Conservation (phyloP, 2,888 invertebrate species). For the Pseudococcus longispinus region DNA sequence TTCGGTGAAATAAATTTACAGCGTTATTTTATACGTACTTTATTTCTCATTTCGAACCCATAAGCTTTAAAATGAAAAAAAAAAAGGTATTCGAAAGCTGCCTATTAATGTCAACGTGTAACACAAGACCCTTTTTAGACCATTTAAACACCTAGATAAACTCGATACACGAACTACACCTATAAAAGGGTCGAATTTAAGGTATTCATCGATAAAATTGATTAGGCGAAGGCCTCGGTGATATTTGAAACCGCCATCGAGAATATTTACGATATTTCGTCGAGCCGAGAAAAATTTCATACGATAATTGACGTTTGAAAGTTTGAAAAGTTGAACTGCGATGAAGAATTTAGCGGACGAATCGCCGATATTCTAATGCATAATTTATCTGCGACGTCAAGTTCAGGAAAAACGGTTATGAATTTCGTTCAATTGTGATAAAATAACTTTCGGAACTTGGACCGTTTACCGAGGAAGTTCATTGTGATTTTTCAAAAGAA, state of each 20-base stretch:
- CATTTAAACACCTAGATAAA: background rate
- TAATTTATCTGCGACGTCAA: constrained; percentile 33
- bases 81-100: constrained; percentile 33
- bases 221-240: background rate
- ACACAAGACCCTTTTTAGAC: constrained; percentile 18
- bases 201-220: background rate
- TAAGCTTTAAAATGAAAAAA: background rate
- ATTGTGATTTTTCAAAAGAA: constrained; percentile 46
- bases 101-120: constrained; percentile 49
- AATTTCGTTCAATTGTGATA: constrained; percentile 46
- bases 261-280: background rate
- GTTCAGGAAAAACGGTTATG: constrained; percentile 39
- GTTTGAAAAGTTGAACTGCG: background rate
- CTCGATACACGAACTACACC: background rate
- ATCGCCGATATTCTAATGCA: constrained; percentile 33
- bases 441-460: constrained; percentile 45
- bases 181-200: background rate
- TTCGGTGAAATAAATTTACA: constrained; percentile 10
- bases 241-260: background rate
- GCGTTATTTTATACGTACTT: constrained; percentile 7
- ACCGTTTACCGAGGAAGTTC: constrained; percentile 38
- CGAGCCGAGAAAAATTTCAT: background rate
- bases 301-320: constrained; percentile 12
- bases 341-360: constrained; percentile 6
- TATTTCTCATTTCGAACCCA: constrained; percentile 11